Evolutionary conservation across 1,140 invertebrate species (phyloP).

Genomic region (Spodoptera litura): DNA sequence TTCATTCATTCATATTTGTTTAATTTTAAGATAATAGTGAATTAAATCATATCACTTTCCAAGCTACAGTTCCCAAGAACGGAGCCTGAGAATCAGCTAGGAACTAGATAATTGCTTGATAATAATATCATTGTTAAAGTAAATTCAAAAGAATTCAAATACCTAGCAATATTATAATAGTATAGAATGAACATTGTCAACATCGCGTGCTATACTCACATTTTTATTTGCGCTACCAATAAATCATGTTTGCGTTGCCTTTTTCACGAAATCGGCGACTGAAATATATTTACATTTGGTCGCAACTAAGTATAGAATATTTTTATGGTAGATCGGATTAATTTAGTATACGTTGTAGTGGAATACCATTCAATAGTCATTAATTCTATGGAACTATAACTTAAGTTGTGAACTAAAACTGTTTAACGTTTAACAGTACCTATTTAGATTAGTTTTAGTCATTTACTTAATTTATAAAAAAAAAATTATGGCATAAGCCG

Average conservation of each 20-base stretch:
- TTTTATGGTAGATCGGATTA: neutral
- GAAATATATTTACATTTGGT: neutral
- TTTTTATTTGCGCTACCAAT: constrained; percentile 27
- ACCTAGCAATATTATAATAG: neutral
- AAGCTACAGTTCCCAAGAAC: constrained; percentile 19
- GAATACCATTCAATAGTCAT: too few species aligned
- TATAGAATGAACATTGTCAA: constrained; percentile 15
- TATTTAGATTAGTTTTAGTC: too few species aligned
- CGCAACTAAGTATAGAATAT: neutral
- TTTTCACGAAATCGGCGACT: constrained; percentile 5
- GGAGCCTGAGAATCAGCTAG: neutral
- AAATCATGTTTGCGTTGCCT: constrained; percentile 21
- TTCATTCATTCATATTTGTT: too few species aligned
- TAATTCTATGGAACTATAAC: too few species aligned
- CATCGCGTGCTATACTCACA: constrained; percentile 17
- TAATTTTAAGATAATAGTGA: too few species aligned
- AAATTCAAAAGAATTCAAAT: constrained; percentile 4
- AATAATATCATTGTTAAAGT: neutral
- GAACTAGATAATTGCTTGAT: neutral
- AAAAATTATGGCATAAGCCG: too few species aligned
- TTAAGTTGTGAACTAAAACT: too few species aligned
- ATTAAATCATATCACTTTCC: too few species aligned
- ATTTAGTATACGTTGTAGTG: neutral
- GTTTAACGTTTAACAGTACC: too few species aligned
- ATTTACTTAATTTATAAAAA: too few species aligned